Percentiles rank a stretch among this genome's conserved stretches.
phyloP scores from a whole-genome alignment of 1,140 invertebrate species.

The Himalopsyche phryganea region DNA sequence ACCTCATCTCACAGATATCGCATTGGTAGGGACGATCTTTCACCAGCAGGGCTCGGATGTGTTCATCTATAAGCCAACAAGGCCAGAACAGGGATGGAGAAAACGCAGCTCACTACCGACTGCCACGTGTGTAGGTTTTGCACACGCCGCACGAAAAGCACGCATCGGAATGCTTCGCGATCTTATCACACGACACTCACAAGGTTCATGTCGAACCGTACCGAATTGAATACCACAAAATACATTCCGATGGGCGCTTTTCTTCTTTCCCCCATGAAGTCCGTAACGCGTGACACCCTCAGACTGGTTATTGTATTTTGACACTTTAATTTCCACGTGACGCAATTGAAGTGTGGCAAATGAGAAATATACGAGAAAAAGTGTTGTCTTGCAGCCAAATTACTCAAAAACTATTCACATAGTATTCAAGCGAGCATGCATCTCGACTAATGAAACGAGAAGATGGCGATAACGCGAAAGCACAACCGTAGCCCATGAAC shows the following conservation, averaged over 20 bases:
- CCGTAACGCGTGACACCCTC: conserved; percentile 8
- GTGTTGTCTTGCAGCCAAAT: too few species aligned
- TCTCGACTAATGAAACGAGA: conserved; percentile 8
- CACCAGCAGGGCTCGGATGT: conserved; percentile 53
- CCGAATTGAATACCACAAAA: too few species aligned
- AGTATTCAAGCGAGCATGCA: background rate
- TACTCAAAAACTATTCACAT: conserved; percentile 31
- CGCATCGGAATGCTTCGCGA: background rate
- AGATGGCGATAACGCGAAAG: conserved; percentile 4
- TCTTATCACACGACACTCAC: too few species aligned
- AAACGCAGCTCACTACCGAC: conserved; percentile 10
- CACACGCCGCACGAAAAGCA: conserved; percentile 21
- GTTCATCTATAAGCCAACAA: conserved; percentile 52
- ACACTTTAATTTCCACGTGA: background rate
- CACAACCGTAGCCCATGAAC: too few species aligned
- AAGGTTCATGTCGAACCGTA: too few species aligned
- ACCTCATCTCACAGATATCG: conserved; percentile 69
- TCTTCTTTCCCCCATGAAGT: conserved; percentile 1
- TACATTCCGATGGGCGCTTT: background rate
- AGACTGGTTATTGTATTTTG: conserved; percentile 2
- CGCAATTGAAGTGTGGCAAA: background rate
- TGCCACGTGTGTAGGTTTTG: background rate
- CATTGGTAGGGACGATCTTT: conserved; percentile 74
- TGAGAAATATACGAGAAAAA: background rate
- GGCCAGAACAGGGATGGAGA: conserved; percentile 19